Evolutionary conservation across 2,797 vertebrate genomes (phyloP).

Genomic region (Crocidura indochinensis): DNA sequence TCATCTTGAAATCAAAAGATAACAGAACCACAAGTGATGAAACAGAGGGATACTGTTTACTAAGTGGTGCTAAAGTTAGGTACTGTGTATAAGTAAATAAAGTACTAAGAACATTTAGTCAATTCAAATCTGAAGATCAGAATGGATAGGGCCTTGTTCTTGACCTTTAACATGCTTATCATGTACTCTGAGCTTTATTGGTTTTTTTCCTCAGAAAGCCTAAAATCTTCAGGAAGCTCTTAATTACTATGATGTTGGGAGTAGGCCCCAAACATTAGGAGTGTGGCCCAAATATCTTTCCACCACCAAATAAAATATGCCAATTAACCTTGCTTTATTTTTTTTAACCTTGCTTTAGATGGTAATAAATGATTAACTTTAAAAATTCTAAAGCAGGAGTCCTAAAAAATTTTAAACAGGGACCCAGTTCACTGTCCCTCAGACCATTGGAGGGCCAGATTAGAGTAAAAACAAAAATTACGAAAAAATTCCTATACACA

Average conservation of each 20-base stretch:
- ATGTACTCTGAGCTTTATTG: slow-evolving; percentile 21
- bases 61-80: neutral
- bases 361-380: neutral
- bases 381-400: slow-evolving; percentile 11
- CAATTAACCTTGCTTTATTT: slow-evolving; percentile 3
- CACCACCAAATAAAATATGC: slow-evolving; percentile 4
- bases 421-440: too few species aligned
- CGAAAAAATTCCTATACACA: too few species aligned
- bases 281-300: too few species aligned
- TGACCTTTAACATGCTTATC: neutral
- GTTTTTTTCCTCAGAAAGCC: slow-evolving; percentile 43
- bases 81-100: slow-evolving; percentile 14
- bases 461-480: too few species aligned
- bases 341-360: neutral
- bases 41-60: neutral
- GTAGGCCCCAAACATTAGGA: too few species aligned
- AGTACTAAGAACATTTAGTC: slow-evolving; percentile 1
- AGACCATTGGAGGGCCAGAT: too few species aligned
- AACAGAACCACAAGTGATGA: slow-evolving; percentile 48
- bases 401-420: too few species aligned
- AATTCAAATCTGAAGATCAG: slow-evolving; percentile 64
- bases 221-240: slow-evolving; percentile 40
- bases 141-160: slow-evolving; percentile 7
- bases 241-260: slow-evolving; percentile 15
- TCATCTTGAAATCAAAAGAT: slow-evolving; percentile 92